Evolutionary conservation across 1,140 invertebrate genomes (phyloP).

Genomic region (Argopecten irradians): DNA sequence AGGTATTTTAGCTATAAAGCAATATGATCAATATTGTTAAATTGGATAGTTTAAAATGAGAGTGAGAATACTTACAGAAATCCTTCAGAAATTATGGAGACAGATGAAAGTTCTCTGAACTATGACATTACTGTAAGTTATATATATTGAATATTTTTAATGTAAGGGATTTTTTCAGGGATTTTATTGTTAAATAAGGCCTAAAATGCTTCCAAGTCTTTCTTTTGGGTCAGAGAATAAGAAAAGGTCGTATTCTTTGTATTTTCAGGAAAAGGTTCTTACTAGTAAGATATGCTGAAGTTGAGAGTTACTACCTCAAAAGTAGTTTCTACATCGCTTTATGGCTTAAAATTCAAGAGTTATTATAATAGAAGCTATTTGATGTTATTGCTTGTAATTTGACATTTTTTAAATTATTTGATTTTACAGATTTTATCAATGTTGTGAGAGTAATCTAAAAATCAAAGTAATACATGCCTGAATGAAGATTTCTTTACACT

Average conservation of each 20-base stretch:
- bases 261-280: neutral
- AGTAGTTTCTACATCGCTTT: neutral
- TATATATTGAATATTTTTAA: neutral
- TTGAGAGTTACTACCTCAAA: slow-evolving; percentile 15
- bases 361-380: neutral
- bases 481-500: too few species aligned
- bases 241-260: neutral
- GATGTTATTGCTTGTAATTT: neutral
- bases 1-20: too few species aligned
- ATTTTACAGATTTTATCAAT: neutral
- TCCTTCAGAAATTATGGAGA: neutral
- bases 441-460: neutral
- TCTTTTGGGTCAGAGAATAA: neutral
- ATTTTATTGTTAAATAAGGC: neutral
- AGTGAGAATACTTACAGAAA: neutral
- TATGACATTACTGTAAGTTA: neutral
- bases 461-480: neutral
- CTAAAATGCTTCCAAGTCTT: neutral
- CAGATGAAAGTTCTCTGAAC: too few species aligned
- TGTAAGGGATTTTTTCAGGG: neutral
- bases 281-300: neutral
- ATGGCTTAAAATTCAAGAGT: neutral
- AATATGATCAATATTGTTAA: too few species aligned
- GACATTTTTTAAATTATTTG: neutral
- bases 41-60: neutral